Base-by-base conservation (phyloP, 2,113 vertebrate genomes). In the Perca fluviatilis region DNA sequence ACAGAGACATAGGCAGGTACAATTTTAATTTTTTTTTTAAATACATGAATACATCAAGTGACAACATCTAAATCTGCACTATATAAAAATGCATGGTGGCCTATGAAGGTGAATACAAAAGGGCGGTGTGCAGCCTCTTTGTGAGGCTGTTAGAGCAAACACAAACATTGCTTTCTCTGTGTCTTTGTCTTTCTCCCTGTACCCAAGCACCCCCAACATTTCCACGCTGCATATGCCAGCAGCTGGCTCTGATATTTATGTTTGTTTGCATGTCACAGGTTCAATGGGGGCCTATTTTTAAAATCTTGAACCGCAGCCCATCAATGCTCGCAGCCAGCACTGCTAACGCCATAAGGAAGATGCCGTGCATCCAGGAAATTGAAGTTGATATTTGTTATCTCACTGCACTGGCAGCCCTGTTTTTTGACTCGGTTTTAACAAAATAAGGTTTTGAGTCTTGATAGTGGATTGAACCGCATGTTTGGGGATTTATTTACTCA, bases 311-410 rank as follows among this genome's bases (percentile, higher is more conserved):
- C 66, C 1, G 0, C 30, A 11, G 71, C 71, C 77, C 43, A 64
- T 79, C 64, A 33, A 1, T 4, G n/a, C 50, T 72, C 15, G 19
- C 77, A 57, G 60, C 61, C 54, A 25, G 16, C 15, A 21, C 36
- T 46, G 67, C 40, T 74, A 65, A 21, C 69, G 16, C 60, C 36
- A 27, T 50, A 2, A 30, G 69, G 27, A 23, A n/a, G n/a, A 43
- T 11, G 46, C 21, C 16, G 27, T 5, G 23, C 2, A 66, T 66
- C 67, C 53, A 53, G 68, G 25, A 77, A 56, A 77, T 73, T 43
- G 43, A 82, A 18, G 11, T 61, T 27, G 65, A 68, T 43, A 65
- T 73, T 62, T 74, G 36, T 76, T 64, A 74, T 67, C 54, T 71
- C 62, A 8, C 25, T 30, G 57, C 64, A 12, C 72, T 51, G 33